Evolutionary conservation across 2,113 vertebrate species (phyloP), one percentile per base, ranked within the genome.

Genomic region (Leucosticte australis): DNA sequence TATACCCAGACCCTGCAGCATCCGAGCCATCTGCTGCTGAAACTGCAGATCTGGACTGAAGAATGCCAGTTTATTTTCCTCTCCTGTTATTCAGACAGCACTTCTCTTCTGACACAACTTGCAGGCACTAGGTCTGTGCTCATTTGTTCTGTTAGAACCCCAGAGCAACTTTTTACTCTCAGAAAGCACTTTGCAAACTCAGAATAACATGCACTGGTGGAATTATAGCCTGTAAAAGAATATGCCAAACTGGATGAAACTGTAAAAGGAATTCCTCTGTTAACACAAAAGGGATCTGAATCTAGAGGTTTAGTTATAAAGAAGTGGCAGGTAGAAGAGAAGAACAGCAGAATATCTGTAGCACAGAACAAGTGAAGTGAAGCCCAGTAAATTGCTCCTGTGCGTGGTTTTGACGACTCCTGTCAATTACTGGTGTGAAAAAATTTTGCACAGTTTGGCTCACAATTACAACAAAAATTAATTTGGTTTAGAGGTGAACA

Each of bases 21-120:
- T 83, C 81, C 71, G n/a, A 94, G 94, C 70, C 92, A 96, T 93
- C 92, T 96, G 88, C 83, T 93, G 67, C 77, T 94, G 68, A 59
- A 92, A 80, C 37, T 89, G 89, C 83, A 87, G 81, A 64, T 82
- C 86, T 71, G 52, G 64, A 55, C 56, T 50, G 35, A 94, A 94
- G 80, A 92, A 85, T 41, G 39, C 42, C 31, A 93, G 71, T 79
- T 80, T 67, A 77, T 80, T 65, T 83, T 73, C 44, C 31, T 53
- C 39, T 65, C 80, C 35, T 78, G 10, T 47, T 62, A 67, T 68
- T 88, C 79, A 89, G 52, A 63, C 13, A 50, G 52, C 4, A 59
- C n/a, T 84, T 78, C 73, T 69, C 68, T 35, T 41, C 55, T 73
- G 37, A 31, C 63, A 15, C 47, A 84, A 77, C 50, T 22, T 62